A percentile compares a stretch with the other conserved stretches of the same genome.
Evolutionary conservation across 37 sponge, comb jelly and placozoan species (phyloP).

Genomic region (Tethya wilhelma): DNA sequence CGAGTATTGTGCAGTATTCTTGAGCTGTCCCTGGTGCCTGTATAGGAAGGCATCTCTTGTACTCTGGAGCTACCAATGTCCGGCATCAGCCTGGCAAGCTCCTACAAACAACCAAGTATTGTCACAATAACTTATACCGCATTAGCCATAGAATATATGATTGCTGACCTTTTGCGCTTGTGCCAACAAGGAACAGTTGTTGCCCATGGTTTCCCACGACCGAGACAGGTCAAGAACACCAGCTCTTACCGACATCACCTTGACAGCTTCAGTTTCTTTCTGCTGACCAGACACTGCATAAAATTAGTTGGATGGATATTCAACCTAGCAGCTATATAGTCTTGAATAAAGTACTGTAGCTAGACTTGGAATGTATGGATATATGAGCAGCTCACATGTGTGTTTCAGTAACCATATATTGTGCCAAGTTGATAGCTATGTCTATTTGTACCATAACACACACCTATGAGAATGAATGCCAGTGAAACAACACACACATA

Average conservation of each 20-base stretch:
- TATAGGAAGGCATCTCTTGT: conserved; percentile 58
- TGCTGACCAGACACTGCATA: conserved; percentile 36
- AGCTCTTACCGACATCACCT: conserved; percentile 71
- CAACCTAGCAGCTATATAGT: neutral
- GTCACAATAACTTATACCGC: too few relatives aligned
- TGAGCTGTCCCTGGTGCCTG: conserved; percentile 36
- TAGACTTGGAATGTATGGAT: too few relatives aligned
- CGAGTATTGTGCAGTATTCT: conserved; percentile 21
- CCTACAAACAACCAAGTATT: conserved; percentile 29
- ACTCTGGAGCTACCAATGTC: conserved; percentile 44
- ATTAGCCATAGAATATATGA: neutral
- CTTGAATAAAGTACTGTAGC: neutral
- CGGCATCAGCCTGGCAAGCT: conserved; percentile 69
- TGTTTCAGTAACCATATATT: too few relatives aligned
- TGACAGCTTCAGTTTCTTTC: conserved; percentile 69
- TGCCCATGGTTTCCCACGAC: conserved; percentile 51
- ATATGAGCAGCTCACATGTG: too few relatives aligned
- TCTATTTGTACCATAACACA: too few relatives aligned
- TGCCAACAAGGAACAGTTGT: conserved; percentile 36
- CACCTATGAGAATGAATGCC: too few relatives aligned
- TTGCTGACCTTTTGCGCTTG: conserved; percentile 64
- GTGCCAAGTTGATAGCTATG: too few relatives aligned
- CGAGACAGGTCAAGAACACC: conserved; percentile 70
- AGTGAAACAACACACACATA: neutral
- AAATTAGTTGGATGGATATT: neutral